A percentile compares a stretch with the other conserved stretches of the same genome.
Conservation (phyloP, 2,888 invertebrate genomes). For the Xestia ashworthii region DNA sequence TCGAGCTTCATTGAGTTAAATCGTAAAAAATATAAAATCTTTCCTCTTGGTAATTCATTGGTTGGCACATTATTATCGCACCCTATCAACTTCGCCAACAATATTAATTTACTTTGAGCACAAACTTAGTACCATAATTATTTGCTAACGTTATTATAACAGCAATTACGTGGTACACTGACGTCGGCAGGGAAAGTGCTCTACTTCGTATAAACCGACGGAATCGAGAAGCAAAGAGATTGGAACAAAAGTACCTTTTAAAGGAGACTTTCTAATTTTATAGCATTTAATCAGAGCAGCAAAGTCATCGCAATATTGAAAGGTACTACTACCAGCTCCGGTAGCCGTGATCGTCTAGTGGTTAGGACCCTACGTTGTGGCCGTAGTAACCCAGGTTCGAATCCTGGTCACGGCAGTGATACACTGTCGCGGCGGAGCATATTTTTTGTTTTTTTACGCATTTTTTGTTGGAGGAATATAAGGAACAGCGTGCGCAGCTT, state of each 20-base stretch:
- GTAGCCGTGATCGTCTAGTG: conserved; percentile 79
- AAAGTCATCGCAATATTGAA: conserved; percentile 36
- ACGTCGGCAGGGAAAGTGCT: conserved; percentile 91
- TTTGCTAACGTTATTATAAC: conserved; percentile 53
- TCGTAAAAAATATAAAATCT: too few species aligned
- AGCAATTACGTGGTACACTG: conserved; percentile 88
- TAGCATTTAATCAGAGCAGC: neutral
- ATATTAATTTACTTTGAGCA: conserved; percentile 52
- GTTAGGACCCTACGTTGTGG: conserved; percentile 95
- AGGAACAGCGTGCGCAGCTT: fast-evolving
- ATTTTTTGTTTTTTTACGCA: conserved; percentile 57
- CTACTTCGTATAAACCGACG: conserved; percentile 43
- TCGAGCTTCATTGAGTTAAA: too few species aligned
- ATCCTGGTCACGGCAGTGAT: conserved; percentile 89
- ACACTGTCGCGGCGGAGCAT: conserved; percentile 77
- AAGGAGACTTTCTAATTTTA: conserved; percentile 42
- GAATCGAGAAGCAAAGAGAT: conserved; percentile 23
- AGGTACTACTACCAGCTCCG: conserved; percentile 65
- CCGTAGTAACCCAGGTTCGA: conserved; percentile 94
- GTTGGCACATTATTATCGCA: conserved; percentile 1
- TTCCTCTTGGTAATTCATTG: too few species aligned
- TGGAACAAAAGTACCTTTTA: neutral
- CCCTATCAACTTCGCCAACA: conserved; percentile 32
- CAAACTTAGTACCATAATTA: conserved; percentile 49
- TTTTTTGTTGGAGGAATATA: neutral